A percentile compares a stretch with the other conserved stretches of the same genome.
These are phyloP conservation scores for Propithecus perrieri DNA, from an alignment of 2,797 vertebrate species.

Conservation along the genomic window DNA sequence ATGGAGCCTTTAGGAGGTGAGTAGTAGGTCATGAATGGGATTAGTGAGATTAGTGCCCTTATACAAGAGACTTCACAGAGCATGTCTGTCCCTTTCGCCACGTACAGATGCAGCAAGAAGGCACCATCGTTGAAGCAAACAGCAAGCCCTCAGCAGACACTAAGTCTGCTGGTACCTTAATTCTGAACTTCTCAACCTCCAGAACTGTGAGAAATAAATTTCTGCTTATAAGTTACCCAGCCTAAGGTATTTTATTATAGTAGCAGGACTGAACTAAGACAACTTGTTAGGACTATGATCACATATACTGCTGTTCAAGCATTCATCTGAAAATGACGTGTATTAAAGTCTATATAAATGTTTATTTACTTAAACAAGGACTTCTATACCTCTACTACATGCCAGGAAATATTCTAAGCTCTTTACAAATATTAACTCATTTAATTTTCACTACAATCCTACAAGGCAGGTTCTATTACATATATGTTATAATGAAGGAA, in stretches of 20 bases:
- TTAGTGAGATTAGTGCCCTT: neutral
- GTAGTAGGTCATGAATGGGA: neutral
- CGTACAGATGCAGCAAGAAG: neutral
- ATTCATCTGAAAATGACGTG: neutral
- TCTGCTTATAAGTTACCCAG: neutral
- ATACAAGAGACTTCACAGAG: neutral
- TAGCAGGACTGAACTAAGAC: neutral
- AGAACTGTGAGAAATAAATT: neutral
- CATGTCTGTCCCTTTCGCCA: neutral
- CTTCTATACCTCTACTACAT: neutral
- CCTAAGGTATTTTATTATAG: neutral
- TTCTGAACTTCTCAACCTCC: neutral
- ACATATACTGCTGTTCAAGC: neutral
- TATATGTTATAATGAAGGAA: neutral
- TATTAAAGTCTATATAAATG: neutral
- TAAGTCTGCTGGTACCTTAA: neutral
- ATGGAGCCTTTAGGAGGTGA: neutral
- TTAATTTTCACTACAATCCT: neutral
- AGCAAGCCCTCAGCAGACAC: neutral
- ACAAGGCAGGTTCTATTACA: neutral
- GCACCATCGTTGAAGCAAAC: neutral
- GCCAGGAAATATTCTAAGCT: neutral
- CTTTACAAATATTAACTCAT: neutral
- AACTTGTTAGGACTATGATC: neutral
- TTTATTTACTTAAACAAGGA: slow-evolving; percentile 8